Evolutionary conservation across 1,140 invertebrate species (phyloP).

Genomic region (Euura lappo): DNA sequence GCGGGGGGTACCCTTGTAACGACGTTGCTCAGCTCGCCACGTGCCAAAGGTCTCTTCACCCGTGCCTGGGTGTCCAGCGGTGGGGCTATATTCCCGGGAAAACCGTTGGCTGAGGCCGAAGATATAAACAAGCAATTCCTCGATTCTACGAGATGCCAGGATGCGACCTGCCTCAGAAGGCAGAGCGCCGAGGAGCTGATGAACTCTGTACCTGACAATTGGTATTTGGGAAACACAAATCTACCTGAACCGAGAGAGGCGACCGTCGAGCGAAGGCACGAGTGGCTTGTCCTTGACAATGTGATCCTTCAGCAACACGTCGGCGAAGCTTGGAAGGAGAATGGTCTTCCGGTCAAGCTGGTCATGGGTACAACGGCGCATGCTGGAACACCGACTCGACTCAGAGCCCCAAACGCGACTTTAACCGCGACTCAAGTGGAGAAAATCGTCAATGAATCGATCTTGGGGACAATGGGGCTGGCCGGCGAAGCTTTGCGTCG

Average conservation of each 20-base stretch:
- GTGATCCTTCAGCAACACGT: slow-evolving; percentile 69
- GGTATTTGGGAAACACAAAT: slow-evolving; percentile 67
- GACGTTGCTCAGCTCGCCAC: slow-evolving; percentile 66
- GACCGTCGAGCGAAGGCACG: slow-evolving; percentile 62
- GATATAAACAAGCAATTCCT: slow-evolving; percentile 67
- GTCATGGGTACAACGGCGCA: slow-evolving; percentile 79
- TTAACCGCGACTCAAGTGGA: slow-evolving; percentile 69
- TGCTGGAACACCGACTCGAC: slow-evolving; percentile 65
- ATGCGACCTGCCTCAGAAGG: slow-evolving; percentile 67
- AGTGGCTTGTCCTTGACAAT: slow-evolving; percentile 79
- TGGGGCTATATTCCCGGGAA: slow-evolving; percentile 71
- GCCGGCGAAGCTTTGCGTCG: slow-evolving; percentile 66
- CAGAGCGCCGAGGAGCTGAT: slow-evolving; percentile 69
- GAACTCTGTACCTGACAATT: slow-evolving; percentile 71
- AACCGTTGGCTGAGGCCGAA: slow-evolving; percentile 66
- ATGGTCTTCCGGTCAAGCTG: slow-evolving; percentile 61
- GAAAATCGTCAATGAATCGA: slow-evolving; percentile 68
- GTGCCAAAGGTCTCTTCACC: slow-evolving; percentile 68
- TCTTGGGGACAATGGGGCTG: slow-evolving; percentile 67
- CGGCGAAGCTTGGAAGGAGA: slow-evolving; percentile 63
- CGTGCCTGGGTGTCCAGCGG: slow-evolving; percentile 78
- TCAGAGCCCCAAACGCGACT: slow-evolving; percentile 64
- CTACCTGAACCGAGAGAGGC: slow-evolving; percentile 66
- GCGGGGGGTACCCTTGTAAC: slow-evolving; percentile 81
- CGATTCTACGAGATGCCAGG: slow-evolving; percentile 58